phyloP scores from a whole-genome alignment of 2,797 vertebrate species.

The Microcaecilia unicolor region DNA sequence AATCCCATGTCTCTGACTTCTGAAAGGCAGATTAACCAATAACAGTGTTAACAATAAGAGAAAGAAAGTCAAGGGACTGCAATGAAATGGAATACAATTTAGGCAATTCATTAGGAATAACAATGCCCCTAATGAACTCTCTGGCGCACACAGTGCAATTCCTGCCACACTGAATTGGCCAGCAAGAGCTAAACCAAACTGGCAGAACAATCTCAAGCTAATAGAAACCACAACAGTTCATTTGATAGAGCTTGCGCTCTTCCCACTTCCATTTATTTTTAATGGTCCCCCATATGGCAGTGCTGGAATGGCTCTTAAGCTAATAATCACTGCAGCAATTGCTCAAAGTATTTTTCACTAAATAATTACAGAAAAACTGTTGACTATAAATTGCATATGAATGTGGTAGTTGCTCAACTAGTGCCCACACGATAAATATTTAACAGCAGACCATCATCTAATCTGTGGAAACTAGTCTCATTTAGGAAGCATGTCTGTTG shows the following conservation, averaged over 20 bases:
- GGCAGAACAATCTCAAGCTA: conserved; percentile 11
- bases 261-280: conserved; percentile 8
- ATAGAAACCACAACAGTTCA: conserved; percentile 13
- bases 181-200: conserved; percentile 6
- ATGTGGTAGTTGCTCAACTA: too few relatives aligned
- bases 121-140: conserved; percentile 9
- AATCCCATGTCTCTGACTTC: not conserved
- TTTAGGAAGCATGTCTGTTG: too few relatives aligned
- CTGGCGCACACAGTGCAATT: not conserved
- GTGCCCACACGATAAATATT: too few relatives aligned
- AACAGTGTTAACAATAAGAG: not conserved
- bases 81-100: conserved; percentile 4
- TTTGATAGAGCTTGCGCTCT: conserved; percentile 12
- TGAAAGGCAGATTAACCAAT: conserved; percentile 7
- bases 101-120: conserved; percentile 15
- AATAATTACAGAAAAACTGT: too few relatives aligned
- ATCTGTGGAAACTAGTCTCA: too few relatives aligned
- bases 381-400: too few relatives aligned
- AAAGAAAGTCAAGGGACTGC: not conserved
- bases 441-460: too few relatives aligned
- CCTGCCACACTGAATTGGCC: not conserved
- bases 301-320: conserved; percentile 1
- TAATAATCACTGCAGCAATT: too few relatives aligned
- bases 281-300: conserved; percentile 10
- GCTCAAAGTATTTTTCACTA: too few relatives aligned